Evolutionary conservation across 2,888 invertebrate genomes (phyloP).

Genomic region (Lottia scabra): DNA sequence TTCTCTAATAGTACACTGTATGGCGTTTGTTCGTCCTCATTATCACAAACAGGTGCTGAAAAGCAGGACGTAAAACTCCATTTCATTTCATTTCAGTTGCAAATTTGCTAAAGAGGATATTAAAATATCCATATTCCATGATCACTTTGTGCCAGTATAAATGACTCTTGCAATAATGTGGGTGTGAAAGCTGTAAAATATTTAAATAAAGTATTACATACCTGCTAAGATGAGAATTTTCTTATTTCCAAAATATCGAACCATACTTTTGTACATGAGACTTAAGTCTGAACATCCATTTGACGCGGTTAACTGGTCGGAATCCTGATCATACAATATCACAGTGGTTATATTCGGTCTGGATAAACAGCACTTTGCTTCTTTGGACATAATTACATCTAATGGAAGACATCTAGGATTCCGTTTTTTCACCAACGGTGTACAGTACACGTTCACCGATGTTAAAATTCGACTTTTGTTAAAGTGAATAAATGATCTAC

Average conservation of each 20-base stretch:
- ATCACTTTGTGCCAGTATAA: no score
- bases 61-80: no score
- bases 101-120: no score
- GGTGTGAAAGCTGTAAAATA: no score
- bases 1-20: no score
- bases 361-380: slow-evolving; percentile 43
- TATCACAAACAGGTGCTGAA: no score
- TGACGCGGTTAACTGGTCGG: slow-evolving; percentile 26
- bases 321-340: slow-evolving; percentile 46
- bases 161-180: no score
- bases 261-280: slow-evolving; percentile 44
- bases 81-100: no score
- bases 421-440: slow-evolving; percentile 60
- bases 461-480: slow-evolving; percentile 51
- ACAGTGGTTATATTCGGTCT: slow-evolving; percentile 38
- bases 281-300: slow-evolving; percentile 37
- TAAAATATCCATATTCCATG: no score
- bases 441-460: slow-evolving; percentile 58
- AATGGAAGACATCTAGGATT: slow-evolving; percentile 43
- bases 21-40: no score
- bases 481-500: slow-evolving; percentile 55
- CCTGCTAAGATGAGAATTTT: slow-evolving; percentile 28
- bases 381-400: slow-evolving; percentile 54
- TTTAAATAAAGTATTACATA: slow-evolving; percentile 11
- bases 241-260: slow-evolving; percentile 32